These are phyloP conservation scores for Mycteria americana DNA, from an alignment of 2,797 vertebrate genomes.

Conservation along the genomic window DNA sequence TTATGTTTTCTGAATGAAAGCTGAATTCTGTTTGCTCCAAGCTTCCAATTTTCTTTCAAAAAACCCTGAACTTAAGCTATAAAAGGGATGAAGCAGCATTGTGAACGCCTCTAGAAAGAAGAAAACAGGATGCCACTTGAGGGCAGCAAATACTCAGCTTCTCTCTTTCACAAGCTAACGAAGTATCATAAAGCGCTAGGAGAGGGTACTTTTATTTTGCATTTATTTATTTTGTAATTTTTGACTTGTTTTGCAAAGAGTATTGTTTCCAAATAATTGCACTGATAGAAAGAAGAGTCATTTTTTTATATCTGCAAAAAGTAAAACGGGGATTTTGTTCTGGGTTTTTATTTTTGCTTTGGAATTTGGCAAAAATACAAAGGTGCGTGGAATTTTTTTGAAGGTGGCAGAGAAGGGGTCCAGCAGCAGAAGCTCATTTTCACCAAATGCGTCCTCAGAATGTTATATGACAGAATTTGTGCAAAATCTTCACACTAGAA, in stretches of 20 bases:
- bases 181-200: background rate
- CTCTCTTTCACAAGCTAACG: background rate
- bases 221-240: background rate
- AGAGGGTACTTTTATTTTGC: background rate
- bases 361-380: background rate
- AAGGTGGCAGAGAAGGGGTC: background rate
- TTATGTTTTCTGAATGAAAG: background rate
- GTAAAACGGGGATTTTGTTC: background rate
- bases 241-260: background rate
- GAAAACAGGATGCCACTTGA: constrained; percentile 37
- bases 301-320: background rate
- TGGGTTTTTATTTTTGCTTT: background rate
- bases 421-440: background rate
- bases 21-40: background rate
- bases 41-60: background rate
- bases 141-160: constrained; percentile 67
- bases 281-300: background rate
- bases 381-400: background rate
- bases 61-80: background rate
- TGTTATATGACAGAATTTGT: background rate
- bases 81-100: background rate
- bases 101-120: background rate
- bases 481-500: background rate
- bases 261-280: background rate
- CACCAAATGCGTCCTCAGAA: background rate